These are phyloP conservation scores for Poecilia velifera DNA, from an alignment of 2,797 vertebrate genomes.

Conservation along the genomic window DNA sequence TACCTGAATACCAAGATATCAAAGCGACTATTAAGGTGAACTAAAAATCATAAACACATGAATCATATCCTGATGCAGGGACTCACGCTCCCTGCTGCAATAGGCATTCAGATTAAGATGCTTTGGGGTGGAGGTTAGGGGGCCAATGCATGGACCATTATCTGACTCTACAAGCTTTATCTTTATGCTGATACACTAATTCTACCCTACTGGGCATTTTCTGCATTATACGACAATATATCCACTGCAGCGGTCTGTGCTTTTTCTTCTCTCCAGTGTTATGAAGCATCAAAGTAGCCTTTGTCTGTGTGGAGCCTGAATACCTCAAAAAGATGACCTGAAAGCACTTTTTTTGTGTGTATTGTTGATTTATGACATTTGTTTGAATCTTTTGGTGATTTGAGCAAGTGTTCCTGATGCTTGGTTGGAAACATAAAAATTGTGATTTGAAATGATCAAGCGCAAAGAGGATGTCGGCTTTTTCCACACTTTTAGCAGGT, in stretches of 20 bases:
- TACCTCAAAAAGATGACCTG: not conserved
- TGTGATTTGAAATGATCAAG: not conserved
- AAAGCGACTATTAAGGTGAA: not conserved
- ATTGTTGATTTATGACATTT: not conserved
- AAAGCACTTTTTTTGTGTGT: not conserved
- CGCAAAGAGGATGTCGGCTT: not conserved
- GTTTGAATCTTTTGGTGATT: not conserved
- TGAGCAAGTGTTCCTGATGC: not conserved
- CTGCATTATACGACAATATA: constrained; percentile 52
- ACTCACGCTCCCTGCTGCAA: constrained; percentile 7
- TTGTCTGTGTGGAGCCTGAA: constrained; percentile 28
- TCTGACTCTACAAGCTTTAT: constrained; percentile 50
- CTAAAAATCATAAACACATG: not conserved
- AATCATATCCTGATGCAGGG: not conserved
- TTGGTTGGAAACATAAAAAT: not conserved
- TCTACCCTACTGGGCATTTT: constrained; percentile 47
- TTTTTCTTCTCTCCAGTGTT: constrained; percentile 23
- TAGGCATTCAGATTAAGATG: constrained; percentile 29
- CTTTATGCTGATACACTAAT: constrained; percentile 42
- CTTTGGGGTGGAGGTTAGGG: constrained; percentile 15
- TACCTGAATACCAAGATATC: not conserved
- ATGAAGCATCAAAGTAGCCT: constrained; percentile 25
- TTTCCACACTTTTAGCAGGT: not conserved
- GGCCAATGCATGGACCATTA: constrained; percentile 25
- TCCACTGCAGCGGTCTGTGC: constrained; percentile 56